phyloP scores from a whole-genome alignment of 1,140 invertebrate genomes.

The Conus ventricosus region DNA sequence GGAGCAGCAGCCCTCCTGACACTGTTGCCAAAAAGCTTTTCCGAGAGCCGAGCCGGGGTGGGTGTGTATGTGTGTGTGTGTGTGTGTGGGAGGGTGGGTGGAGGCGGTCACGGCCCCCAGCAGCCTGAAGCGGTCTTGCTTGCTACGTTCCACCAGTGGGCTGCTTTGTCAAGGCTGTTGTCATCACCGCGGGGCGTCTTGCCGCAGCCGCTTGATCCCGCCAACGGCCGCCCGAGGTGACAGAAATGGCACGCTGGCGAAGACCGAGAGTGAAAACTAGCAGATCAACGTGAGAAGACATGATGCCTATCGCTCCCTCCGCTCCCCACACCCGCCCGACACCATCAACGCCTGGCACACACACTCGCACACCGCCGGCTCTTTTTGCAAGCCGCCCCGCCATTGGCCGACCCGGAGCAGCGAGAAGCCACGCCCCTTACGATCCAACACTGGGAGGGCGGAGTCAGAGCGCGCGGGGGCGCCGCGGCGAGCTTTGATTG shows the following conservation, averaged over 20 bases:
- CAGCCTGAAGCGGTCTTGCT: too few species aligned
- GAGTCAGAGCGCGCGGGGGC: neutral
- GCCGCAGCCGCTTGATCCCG: neutral
- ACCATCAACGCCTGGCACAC: constrained; percentile 5
- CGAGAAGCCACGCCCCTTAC: neutral
- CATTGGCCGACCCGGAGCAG: constrained; percentile 3
- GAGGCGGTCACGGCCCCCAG: too few species aligned
- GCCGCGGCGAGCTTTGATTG: neutral
- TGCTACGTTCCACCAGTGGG: too few species aligned
- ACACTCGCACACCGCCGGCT: neutral
- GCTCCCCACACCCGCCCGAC: neutral
- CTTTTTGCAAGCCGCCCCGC: constrained; percentile 13
- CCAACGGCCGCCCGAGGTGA: constrained; percentile 22
- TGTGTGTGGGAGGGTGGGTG: too few species aligned
- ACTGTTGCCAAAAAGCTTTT: too few species aligned
- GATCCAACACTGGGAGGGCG: too few species aligned
- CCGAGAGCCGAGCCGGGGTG: too few species aligned
- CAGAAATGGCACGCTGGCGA: constrained; percentile 32
- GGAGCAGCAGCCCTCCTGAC: too few species aligned
- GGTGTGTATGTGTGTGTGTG: too few species aligned
- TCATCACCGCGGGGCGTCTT: constrained; percentile 1
- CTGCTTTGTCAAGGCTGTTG: neutral
- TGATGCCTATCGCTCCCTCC: constrained; percentile 13
- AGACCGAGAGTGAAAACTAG: constrained; percentile 27
- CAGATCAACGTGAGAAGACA: constrained; percentile 33